Evolutionary conservation across 2,113 vertebrate species (phyloP).

Genomic region (Paramisgurnus dabryanus): DNA sequence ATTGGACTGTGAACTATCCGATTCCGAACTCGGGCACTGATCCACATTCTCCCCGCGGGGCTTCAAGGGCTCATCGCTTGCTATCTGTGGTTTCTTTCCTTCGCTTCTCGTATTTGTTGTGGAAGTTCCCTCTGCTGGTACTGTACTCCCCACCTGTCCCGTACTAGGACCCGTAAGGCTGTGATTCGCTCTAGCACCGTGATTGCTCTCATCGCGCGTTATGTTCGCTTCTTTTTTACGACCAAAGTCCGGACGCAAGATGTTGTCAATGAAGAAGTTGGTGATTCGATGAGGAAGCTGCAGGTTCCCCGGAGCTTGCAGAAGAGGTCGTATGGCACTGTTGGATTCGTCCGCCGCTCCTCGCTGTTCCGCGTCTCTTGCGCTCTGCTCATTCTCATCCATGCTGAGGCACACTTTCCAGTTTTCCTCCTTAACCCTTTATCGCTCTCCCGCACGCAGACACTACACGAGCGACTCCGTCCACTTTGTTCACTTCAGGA

Average conservation of each 20-base stretch:
- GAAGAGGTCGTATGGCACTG: conserved; percentile 77
- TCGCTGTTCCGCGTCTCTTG: conserved; percentile 77
- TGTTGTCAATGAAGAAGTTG: conserved; percentile 98
- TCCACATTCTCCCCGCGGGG: conserved; percentile 81
- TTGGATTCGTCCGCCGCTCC: conserved; percentile 81
- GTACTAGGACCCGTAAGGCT: conserved; percentile 74
- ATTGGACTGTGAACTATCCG: conserved; percentile 93
- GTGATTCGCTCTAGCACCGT: conserved; percentile 68
- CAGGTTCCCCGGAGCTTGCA: conserved; percentile 83
- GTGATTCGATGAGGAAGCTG: conserved; percentile 88
- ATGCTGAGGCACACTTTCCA: conserved; percentile 80
- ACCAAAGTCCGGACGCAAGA: conserved; percentile 91
- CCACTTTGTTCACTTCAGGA: conserved; percentile 50
- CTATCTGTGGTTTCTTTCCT: conserved; percentile 78
- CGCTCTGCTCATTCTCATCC: conserved; percentile 87
- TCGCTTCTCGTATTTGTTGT: conserved; percentile 75
- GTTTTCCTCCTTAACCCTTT: conserved; percentile 76
- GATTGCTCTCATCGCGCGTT: conserved; percentile 68
- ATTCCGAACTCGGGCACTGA: conserved; percentile 93
- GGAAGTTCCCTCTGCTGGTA: conserved; percentile 83
- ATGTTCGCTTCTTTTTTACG: conserved; percentile 81
- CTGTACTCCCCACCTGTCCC: conserved; percentile 72
- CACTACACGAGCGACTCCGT: conserved; percentile 57
- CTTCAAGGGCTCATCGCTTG: conserved; percentile 82
- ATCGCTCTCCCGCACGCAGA: conserved; percentile 64